These are phyloP conservation scores for Bolinopsis microptera DNA, from an alignment of 37 sponge, comb jelly and placozoan species.

Conservation along the genomic window DNA sequence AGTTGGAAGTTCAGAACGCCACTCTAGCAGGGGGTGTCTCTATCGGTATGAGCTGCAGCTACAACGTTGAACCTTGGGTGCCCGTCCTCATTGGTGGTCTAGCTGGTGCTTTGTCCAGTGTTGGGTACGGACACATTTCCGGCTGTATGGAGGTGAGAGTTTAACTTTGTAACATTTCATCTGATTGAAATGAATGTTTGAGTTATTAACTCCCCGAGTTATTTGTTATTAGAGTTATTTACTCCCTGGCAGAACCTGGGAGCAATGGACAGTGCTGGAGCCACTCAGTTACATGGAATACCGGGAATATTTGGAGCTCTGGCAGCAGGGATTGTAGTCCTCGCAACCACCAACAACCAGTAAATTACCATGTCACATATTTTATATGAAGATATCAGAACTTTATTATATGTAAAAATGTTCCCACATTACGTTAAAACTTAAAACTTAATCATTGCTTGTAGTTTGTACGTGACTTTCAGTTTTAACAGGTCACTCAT, in stretches of 20 bases:
- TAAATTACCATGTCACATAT: too few relatives aligned
- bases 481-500: too few relatives aligned
- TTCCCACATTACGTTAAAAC: too few relatives aligned
- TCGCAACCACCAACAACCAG: constrained; percentile 60
- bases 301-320: constrained; percentile 89
- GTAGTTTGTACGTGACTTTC: too few relatives aligned
- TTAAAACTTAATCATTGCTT: too few relatives aligned
- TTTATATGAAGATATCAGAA: too few relatives aligned
- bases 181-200: too few relatives aligned
- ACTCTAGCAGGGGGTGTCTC: constrained; percentile 96
- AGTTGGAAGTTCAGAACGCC: constrained; percentile 94
- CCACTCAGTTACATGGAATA: constrained; percentile 81
- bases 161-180: too few relatives aligned
- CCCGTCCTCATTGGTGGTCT: constrained; percentile 78
- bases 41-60: constrained; percentile 82
- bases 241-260: constrained; percentile 3
- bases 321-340: constrained; percentile 76
- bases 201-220: too few relatives aligned
- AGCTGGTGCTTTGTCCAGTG: constrained; percentile 52
- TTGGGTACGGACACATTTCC: constrained; percentile 45
- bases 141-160: not conserved
- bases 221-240: too few relatives aligned
- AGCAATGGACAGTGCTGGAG: constrained; percentile 59
- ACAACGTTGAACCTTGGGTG: constrained; percentile 85
- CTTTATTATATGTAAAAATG: too few relatives aligned